Conservation (phyloP, 2,113 vertebrate genomes). For the Platichthys stellatus region DNA sequence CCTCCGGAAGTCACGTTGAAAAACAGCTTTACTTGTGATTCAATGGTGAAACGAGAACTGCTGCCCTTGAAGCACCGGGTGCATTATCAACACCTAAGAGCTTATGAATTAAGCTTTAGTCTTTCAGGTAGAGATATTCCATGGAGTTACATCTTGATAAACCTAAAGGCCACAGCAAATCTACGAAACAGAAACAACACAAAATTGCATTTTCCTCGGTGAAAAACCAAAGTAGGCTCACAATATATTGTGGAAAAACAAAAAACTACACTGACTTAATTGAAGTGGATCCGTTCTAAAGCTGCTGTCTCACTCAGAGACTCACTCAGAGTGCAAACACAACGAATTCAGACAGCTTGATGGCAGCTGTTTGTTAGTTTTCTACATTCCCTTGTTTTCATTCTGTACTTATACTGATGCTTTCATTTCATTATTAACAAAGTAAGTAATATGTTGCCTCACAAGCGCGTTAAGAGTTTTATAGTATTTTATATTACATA, state of each 20-base stretch:
- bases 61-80: background rate
- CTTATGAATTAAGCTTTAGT: background rate
- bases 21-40: too few species aligned
- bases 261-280: background rate
- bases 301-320: constrained; percentile 23
- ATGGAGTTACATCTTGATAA: constrained; percentile 4
- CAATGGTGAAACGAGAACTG: background rate
- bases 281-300: constrained; percentile 10
- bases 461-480: background rate
- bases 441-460: too few species aligned
- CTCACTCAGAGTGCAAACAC: constrained; percentile 23
- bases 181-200: background rate
- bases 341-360: constrained; percentile 32
- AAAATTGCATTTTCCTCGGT: constrained; percentile 13
- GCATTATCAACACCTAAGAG: background rate
- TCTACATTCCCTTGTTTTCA: constrained; percentile 4
- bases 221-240: constrained; percentile 8
- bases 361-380: constrained; percentile 36
- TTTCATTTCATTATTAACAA: constrained; percentile 12
- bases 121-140: background rate
- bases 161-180: constrained; percentile 6
- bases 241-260: constrained; percentile 11
- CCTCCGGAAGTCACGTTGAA: too few species aligned
- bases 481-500: background rate
- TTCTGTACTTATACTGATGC: constrained; percentile 7